A percentile compares a stretch with the other conserved stretches of the same genome.
Conservation (phyloP, 2,888 invertebrate genomes). For the Lasioglossum morio region DNA sequence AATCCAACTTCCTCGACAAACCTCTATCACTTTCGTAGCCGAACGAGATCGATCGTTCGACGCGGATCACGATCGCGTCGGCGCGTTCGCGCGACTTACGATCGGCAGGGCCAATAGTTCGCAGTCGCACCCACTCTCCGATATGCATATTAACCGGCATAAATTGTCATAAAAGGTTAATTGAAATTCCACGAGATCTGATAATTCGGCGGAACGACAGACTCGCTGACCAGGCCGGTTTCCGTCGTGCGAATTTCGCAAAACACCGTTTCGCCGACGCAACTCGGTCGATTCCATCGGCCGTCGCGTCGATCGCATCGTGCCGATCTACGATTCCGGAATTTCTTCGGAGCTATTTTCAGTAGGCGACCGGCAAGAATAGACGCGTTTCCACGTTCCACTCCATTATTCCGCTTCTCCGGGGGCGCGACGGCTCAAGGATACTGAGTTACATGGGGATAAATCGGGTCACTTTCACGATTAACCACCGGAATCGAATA, state of each 20-base stretch:
- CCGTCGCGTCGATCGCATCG: background rate
- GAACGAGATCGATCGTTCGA: conserved; percentile 8
- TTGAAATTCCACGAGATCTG: conserved; percentile 44
- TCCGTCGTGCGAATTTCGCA: background rate
- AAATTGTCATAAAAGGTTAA: conserved; percentile 52
- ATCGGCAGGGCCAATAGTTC: background rate
- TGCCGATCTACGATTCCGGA: conserved; percentile 34
- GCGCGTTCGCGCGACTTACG: background rate
- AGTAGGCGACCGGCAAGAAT: conserved; percentile 32
- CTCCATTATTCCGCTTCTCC: conserved; percentile 41
- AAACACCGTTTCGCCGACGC: background rate
- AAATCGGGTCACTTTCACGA: conserved; percentile 48
- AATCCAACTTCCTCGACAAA: conserved; percentile 8
- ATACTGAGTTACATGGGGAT: conserved; percentile 23
- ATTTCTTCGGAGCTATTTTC: conserved; percentile 44
- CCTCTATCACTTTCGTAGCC: background rate
- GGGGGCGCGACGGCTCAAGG: conserved; percentile 27
- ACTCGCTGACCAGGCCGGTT: background rate
- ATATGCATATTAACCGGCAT: conserved; percentile 35
- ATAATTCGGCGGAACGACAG: conserved; percentile 10
- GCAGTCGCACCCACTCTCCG: conserved; percentile 23
- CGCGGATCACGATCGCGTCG: conserved; percentile 16
- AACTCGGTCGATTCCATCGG: background rate
- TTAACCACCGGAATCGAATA: conserved; percentile 18
- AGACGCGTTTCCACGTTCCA: conserved; percentile 32